phyloP scores from a whole-genome alignment of 1,140 invertebrate genomes.

The Neodiprion lecontei region DNA sequence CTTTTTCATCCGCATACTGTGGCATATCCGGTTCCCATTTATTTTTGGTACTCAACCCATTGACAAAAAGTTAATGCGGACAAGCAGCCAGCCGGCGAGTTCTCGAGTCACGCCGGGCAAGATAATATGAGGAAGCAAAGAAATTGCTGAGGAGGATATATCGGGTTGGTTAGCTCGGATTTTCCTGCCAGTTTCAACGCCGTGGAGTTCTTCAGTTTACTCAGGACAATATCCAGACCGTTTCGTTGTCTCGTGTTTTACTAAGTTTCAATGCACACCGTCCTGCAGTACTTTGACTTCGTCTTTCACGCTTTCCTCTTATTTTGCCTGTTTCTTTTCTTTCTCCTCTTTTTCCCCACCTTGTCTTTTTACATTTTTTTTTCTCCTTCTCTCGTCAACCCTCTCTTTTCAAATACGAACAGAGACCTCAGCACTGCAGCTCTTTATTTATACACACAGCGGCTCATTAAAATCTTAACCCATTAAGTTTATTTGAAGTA shows the following conservation, averaged over 20 bases:
- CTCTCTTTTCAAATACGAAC: neutral
- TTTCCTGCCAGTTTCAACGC: no score
- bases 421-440: neutral
- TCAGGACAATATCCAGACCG: neutral
- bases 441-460: neutral
- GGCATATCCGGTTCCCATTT: neutral
- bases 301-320: neutral
- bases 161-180: no score
- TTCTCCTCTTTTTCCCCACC: neutral
- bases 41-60: neutral
- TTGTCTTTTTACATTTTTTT: neutral
- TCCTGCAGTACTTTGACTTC: neutral
- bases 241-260: neutral
- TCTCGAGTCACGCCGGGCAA: no score
- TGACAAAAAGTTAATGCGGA: conserved; percentile 2
- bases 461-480: conserved; percentile 5
- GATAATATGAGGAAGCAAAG: no score
- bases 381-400: neutral
- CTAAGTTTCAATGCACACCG: neutral
- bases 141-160: no score
- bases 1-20: neutral
- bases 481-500: conserved; percentile 3
- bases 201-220: neutral
- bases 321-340: neutral
- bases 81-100: neutral